Evolutionary conservation across 1,140 invertebrate genomes (phyloP), one percentile per base, ranked within the genome.

Genomic region (Caenorhabditis brenneri): DNA sequence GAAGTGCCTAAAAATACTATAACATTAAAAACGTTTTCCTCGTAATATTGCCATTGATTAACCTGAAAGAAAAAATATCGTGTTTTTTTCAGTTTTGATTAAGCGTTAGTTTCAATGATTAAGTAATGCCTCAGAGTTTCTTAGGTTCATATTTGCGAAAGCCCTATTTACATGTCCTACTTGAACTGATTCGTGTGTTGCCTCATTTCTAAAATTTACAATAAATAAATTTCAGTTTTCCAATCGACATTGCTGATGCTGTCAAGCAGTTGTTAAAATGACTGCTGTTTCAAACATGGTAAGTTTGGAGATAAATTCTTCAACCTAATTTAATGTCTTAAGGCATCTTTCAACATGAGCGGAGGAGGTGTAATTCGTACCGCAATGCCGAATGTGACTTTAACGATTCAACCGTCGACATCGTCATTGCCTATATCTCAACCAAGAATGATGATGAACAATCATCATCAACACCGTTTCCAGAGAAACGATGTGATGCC

Each of bases 251-350:
- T 1, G 53, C 53, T 29, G 53, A 58, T 58, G 53, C 24, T 5
- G 4, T 29, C 27, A 6, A 29, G 6, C 10, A 2, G 0, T 9
- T 12, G 0, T 33, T 16, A 74, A 46, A 46, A 74, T 74, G 65
- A 74, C 65, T 24, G 65, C 65, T 6, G 65, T 74, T 42, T 74
- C 65, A 42, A 74, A 74, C 24, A 42, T 74, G 36, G 65, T 74
- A 12, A 31, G 65, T 74, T 74, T 42, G 31, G 10, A 42, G 1
- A 12, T 24, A 39, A 42, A 65, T 27, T 58, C n/a, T n/a, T n/a
- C n/a, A n/a, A 4, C 10, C n/a, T n/a, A n/a, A n/a, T n/a, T n/a
- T n/a, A n/a, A n/a, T n/a, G n/a, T 29, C 27, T 55, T n/a, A 22
- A 55, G 53, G 24, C 24, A 10, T 27, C 16, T 24, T 74, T 74